Evolutionary conservation across 2,888 invertebrate species (phyloP).

Genomic region (Euplexia lucipara): DNA sequence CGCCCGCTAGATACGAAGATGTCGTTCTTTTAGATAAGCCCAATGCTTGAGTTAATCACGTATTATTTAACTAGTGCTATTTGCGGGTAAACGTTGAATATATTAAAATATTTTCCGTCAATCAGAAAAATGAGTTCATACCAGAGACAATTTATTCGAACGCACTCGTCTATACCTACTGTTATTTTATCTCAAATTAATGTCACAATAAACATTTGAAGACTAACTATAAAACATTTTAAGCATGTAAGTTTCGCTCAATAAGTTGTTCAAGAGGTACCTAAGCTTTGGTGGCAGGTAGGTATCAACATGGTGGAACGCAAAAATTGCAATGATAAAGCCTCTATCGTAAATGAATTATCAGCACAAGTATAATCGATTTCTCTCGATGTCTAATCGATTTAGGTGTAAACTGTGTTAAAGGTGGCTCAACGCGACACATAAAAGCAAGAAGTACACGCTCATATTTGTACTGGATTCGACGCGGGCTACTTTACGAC

Average conservation of each 20-base stretch:
- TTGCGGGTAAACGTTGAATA: slow-evolving; percentile 5
- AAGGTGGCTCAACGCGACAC: slow-evolving; percentile 75
- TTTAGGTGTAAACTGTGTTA: slow-evolving; percentile 88
- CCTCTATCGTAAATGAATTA: slow-evolving; percentile 82
- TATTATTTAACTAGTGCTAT: slow-evolving; percentile 45
- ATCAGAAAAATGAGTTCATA: not conserved
- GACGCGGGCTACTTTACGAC: slow-evolving; percentile 81
- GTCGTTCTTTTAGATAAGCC: slow-evolving; percentile 75
- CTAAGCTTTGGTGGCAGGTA: slow-evolving; percentile 47
- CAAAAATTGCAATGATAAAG: slow-evolving; percentile 79
- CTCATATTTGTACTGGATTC: slow-evolving; percentile 87
- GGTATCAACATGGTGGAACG: slow-evolving; percentile 66
- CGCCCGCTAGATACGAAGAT: slow-evolving; percentile 77
- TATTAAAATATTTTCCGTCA: slow-evolving; percentile 1
- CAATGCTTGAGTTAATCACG: slow-evolving; percentile 65
- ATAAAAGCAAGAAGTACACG: slow-evolving; percentile 77
- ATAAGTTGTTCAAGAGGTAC: slow-evolving; percentile 34
- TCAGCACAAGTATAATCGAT: slow-evolving; percentile 85
- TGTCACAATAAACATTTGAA: not conserved
- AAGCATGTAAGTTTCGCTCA: slow-evolving; percentile 5
- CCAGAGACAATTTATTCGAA: not conserved
- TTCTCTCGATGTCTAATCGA: slow-evolving; percentile 88
- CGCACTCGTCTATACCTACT: not conserved
- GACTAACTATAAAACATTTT: slow-evolving; percentile 1
- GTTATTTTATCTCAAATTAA: too few species aligned